Base-by-base conservation (phyloP, 2,113 vertebrate species). In the Microtus richardsoni region DNA sequence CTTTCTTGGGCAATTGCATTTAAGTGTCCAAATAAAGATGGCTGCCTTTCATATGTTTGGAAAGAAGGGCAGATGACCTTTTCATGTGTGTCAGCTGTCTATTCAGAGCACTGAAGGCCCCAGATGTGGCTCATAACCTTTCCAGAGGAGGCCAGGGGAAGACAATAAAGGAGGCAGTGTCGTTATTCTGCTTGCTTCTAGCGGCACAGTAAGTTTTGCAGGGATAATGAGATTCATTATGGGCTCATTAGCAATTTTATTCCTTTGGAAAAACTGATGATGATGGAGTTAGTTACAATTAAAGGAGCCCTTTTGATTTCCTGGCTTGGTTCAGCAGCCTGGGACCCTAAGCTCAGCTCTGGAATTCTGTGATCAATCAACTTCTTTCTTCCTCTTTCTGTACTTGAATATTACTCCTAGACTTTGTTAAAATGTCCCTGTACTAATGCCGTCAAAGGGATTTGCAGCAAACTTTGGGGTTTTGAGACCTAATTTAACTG, bases 61-160 rank as follows among this genome's bases (percentile, higher is more conserved):
- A 90, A 97, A 41, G 91, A 90, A 97, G 73, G 62, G 91, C 54
- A 96, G 93, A 80, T 95, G 95, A 96, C 93, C 30, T 97, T 98
- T 98, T 44, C 75, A 4, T 95, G 85, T 91, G 71, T 84, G 6
- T 84, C 79, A 80, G 47, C 78, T 88, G 78, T 36, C 85, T 97
- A 4, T 75, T 96, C 66, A 92, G 93, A 96, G 73, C 74, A 75
- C 89, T 60, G 93, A 60, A 62, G 91, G 33, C 64, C 87, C 95
- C 82, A 97, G 85, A 92, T 74, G 33, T 89, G 75, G 79, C 71
- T 91, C 97, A 78, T 94, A 92, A 97, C 96, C 89, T 96, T 95
- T 93, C 90, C 52, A 84, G 71, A 82, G 87, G 91, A 52, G 86
- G 74, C 66, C 78, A 47, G 47, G 90, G 66, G 86, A 95, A 96